Evolutionary conservation across 2,113 vertebrate genomes (phyloP), one percentile per base, ranked within the genome.

Genomic region (Leucopternis melanops): DNA sequence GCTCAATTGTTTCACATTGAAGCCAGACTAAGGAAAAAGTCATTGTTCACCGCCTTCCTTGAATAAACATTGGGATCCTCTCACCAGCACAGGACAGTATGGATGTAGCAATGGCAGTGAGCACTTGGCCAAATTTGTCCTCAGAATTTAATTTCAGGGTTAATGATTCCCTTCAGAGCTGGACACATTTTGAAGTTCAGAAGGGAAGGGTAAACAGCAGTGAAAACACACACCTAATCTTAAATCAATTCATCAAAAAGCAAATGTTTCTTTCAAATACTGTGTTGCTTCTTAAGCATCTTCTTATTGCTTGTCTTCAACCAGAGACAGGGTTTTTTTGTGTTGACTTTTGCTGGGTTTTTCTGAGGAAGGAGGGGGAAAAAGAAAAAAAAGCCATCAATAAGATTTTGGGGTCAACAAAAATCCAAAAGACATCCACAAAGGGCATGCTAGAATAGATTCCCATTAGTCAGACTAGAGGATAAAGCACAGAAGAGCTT

Each of bases 51-150:
- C 3, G 1, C 79, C 36, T 96, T 73, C 90, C 93, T 13, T 85
- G 67, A 58, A 50, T 40, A 94, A 96, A 96, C 87, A 96, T 9
- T 23, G 10, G 49, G 89, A 86, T 62, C 84, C 94, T 95, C 69
- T n/a, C 12, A 3, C 12, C 27, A n/a, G 54, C 42, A 19, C 52
- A 12, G 59, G 55, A 50, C 1, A 3, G 34, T 1, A 3, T 0
- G 44, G 62, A 26, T 38, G 36, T 11, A 29, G 86, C n/a, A 45
- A 40, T 1, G 3, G 49, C 49, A n/a, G 44, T 0, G 59, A 75
- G 69, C 27, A 1, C 34, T 50, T 2, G 65, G 88, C 49, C 65
- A 16, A 26, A 59, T 66, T 78, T 32, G 5, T 16, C n/a, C 72
- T 14, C 59, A 31, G 9, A 54, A 15, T 49, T 84, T 36, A 6